Conservation (phyloP, 2,113 vertebrate species). For the Diadophis punctatus region DNA sequence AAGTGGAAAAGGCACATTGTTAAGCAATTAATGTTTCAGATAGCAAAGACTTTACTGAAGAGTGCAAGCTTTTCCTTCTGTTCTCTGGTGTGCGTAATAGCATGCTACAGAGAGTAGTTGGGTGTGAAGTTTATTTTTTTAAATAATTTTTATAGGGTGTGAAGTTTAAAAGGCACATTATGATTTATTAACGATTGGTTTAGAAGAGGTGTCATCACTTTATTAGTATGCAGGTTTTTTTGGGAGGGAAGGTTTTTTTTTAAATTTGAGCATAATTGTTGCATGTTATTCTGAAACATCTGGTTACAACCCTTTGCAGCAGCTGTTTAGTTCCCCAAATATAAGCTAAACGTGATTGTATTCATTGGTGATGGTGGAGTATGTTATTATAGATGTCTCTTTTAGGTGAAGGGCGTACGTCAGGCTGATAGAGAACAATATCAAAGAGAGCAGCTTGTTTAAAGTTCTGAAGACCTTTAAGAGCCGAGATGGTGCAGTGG, state of each 20-base stretch:
- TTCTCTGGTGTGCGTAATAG: constrained; percentile 34
- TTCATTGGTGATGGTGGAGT: constrained; percentile 5
- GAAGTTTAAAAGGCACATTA: constrained; percentile 57
- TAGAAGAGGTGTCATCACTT: constrained; percentile 58
- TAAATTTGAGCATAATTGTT: constrained; percentile 66
- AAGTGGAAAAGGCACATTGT: constrained; percentile 38
- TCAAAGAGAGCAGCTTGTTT: background rate
- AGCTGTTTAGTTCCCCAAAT: constrained; percentile 74
- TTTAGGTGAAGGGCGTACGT: background rate
- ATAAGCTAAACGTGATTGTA: constrained; percentile 66
- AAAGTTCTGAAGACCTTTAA: background rate
- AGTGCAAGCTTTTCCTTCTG: constrained; percentile 29
- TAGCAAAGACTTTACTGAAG: constrained; percentile 24
- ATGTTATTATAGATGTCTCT: constrained; percentile 2
- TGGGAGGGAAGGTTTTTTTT: constrained; percentile 2
- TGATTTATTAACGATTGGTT: constrained; percentile 66
- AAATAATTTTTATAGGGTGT: too few relatives aligned
- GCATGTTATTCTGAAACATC: constrained; percentile 74
- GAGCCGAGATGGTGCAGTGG: too few relatives aligned
- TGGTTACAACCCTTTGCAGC: constrained; percentile 66
- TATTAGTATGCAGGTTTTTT: constrained; percentile 63
- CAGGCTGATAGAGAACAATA: background rate
- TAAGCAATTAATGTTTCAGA: constrained; percentile 10
- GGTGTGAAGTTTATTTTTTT: constrained; percentile 58
- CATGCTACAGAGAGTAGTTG: constrained; percentile 45